These are phyloP conservation scores for Colaptes auratus DNA, from an alignment of 2,113 vertebrate genomes.

Conservation along the genomic window DNA sequence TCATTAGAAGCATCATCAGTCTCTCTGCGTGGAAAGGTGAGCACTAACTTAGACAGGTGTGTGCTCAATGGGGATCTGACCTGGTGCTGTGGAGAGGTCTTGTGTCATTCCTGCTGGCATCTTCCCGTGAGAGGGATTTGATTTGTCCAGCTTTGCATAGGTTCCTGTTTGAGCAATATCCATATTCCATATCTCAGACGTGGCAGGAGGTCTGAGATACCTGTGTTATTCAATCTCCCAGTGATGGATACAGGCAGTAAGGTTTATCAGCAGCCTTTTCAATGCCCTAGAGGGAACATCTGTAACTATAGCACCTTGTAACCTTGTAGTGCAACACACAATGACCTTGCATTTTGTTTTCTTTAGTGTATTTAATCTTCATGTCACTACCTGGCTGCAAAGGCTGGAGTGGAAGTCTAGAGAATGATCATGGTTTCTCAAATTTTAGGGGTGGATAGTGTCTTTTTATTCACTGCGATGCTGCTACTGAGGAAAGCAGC, in stretches of 20 bases:
- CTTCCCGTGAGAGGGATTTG: neutral
- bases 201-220: neutral
- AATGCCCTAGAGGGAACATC: neutral
- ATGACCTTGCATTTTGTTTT: neutral
- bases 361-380: neutral
- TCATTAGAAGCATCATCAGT: rapidly evolving
- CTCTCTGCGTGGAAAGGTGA: rapidly evolving
- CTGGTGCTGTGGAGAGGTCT: neutral
- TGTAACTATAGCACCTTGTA: neutral
- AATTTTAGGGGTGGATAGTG: neutral
- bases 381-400: neutral
- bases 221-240: neutral
- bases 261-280: neutral
- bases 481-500: neutral
- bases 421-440: neutral
- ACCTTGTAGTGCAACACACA: neutral
- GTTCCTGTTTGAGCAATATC: neutral
- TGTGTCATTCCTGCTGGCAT: neutral
- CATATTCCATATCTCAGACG: neutral
- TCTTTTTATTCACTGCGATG: neutral
- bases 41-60: rapidly evolving
- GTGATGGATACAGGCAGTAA: neutral
- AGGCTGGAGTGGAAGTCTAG: neutral
- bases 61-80: rapidly evolving
- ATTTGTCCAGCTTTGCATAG: neutral